Conservation (phyloP, 2,113 vertebrate species). For the Archocentrus centrarchus region DNA sequence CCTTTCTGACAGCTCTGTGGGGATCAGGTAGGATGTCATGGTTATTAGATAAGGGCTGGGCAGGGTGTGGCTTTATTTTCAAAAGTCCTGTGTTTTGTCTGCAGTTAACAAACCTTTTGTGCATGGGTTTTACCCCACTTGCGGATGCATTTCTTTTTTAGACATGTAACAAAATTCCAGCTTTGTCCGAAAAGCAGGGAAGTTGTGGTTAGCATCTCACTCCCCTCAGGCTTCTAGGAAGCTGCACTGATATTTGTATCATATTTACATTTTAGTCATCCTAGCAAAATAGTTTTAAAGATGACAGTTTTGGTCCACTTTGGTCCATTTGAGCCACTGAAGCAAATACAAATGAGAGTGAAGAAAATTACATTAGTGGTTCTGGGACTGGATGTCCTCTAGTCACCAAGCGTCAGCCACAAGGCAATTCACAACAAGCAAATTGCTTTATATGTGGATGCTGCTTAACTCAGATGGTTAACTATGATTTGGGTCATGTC, state of each 20-base stretch:
- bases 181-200: slow-evolving; percentile 9
- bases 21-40: slow-evolving; percentile 51
- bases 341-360: not conserved
- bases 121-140: slow-evolving; percentile 25
- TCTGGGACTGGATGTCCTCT: not conserved
- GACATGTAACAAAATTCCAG: slow-evolving; percentile 16
- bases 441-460: not conserved
- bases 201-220: not conserved
- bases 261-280: not conserved
- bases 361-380: not conserved
- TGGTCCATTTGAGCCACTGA: not conserved
- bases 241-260: not conserved
- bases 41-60: slow-evolving; percentile 39
- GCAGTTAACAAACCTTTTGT: slow-evolving; percentile 12
- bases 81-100: slow-evolving; percentile 21
- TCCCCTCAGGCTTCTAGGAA: not conserved
- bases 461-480: not conserved
- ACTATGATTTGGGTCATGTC: not conserved
- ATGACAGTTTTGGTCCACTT: not conserved
- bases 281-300: not conserved
- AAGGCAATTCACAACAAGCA: not conserved
- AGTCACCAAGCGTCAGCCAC: not conserved
- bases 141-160: slow-evolving; percentile 15
- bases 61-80: slow-evolving; percentile 39
- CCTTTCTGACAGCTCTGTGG: slow-evolving; percentile 41